phyloP scores from a whole-genome alignment of 64 coral and sea anemone species.

The Platygyra sinensis region DNA sequence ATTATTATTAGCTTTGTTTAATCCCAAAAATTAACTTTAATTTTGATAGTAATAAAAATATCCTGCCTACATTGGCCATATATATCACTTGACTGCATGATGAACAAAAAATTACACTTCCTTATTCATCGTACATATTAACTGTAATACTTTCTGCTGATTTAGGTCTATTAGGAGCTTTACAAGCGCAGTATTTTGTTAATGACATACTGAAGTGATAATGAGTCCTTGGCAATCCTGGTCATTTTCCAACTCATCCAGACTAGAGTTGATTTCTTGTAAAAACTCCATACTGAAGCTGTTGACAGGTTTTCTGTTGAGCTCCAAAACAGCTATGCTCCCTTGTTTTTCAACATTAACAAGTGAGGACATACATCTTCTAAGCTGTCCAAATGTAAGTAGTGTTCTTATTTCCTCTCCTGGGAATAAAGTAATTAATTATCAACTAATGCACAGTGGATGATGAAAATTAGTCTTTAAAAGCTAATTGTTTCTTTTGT shows the following conservation, averaged over 20 bases:
- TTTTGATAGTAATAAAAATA: too few relatives aligned
- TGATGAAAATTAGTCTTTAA: background rate
- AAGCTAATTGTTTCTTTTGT: too few relatives aligned
- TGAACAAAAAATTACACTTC: too few relatives aligned
- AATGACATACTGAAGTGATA: conserved; percentile 72
- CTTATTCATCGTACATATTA: too few relatives aligned
- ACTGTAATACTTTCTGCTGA: too few relatives aligned
- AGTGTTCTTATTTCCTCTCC: background rate
- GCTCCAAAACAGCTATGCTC: conserved; percentile 55
- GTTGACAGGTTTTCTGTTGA: conserved; percentile 79
- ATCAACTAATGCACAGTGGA: background rate
- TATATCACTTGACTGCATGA: too few relatives aligned
- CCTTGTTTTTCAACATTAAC: conserved; percentile 64
- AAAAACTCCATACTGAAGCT: conserved; percentile 91
- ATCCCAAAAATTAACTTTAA: too few relatives aligned
- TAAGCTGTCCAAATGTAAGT: background rate
- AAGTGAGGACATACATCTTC: conserved; percentile 46
- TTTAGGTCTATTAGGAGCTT: too few relatives aligned
- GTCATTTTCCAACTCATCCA: conserved; percentile 68
- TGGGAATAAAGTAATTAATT: background rate
- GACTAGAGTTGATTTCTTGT: conserved; percentile 67
- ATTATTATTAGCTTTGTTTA: too few relatives aligned
- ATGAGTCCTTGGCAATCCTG: conserved; percentile 65
- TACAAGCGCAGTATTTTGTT: too few relatives aligned
- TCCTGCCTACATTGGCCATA: too few relatives aligned